These are phyloP conservation scores for Alcis repandata DNA, from an alignment of 2,888 invertebrate species.

Conservation along the genomic window DNA sequence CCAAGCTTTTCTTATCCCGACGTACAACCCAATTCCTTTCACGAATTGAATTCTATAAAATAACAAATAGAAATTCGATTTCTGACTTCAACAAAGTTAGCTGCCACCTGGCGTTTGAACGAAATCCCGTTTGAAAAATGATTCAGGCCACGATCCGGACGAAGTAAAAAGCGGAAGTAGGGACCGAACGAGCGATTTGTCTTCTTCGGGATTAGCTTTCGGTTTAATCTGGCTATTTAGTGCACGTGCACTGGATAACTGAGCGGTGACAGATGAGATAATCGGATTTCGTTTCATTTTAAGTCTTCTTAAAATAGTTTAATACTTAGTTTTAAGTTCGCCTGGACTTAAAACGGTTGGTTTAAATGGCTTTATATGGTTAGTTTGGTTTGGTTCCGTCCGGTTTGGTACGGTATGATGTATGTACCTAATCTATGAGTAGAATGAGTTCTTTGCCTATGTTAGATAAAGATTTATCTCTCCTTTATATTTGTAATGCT, in stretches of 20 bases:
- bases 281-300: neutral
- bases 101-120: conserved; percentile 52
- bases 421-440: too few relatives aligned
- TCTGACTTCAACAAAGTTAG: conserved; percentile 40
- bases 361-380: too few relatives aligned
- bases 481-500: too few relatives aligned
- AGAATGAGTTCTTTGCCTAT: neutral
- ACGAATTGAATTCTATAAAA: conserved; percentile 52
- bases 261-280: neutral
- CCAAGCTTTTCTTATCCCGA: conserved; percentile 20
- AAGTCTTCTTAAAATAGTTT: too few relatives aligned
- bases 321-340: too few relatives aligned
- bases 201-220: conserved; percentile 34
- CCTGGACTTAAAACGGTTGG: too few relatives aligned
- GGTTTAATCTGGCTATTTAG: conserved; percentile 41
- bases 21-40: conserved; percentile 26
- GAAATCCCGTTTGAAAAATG: conserved; percentile 58
- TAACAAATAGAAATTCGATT: conserved; percentile 53
- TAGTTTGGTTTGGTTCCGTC: too few relatives aligned
- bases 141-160: conserved; percentile 32
- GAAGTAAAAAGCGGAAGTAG: conserved; percentile 31
- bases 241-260: conserved; percentile 39
- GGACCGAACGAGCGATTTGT: conserved; percentile 39
- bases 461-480: neutral
- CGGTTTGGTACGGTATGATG: too few relatives aligned